Conservation (phyloP, 2,888 invertebrate species). For the Heliconius cydno region DNA sequence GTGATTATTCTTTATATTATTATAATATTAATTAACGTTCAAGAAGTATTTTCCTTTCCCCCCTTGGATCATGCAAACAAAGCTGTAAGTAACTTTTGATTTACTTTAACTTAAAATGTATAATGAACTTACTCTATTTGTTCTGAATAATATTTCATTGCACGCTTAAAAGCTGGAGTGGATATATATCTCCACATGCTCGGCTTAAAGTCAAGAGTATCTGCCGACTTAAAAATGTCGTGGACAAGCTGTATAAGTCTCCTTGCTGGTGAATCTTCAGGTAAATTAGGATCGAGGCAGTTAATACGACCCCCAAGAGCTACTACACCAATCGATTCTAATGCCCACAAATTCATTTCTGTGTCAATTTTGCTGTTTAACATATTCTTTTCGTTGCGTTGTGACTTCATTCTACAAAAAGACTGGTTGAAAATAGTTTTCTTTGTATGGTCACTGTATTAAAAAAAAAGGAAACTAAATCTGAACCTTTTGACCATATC, state of each 20-base stretch:
- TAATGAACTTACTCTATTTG: constrained; percentile 59
- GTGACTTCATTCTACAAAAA: constrained; percentile 75
- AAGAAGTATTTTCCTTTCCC: too few relatives aligned
- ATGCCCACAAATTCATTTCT: constrained; percentile 84
- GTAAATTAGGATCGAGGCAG: constrained; percentile 61
- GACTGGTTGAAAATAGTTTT: not conserved
- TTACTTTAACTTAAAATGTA: not conserved
- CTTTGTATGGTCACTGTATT: not conserved
- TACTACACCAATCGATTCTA: constrained; percentile 80
- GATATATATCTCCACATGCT: constrained; percentile 62
- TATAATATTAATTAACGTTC: too few relatives aligned
- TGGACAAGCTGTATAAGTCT: constrained; percentile 63
- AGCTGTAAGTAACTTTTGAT: too few relatives aligned
- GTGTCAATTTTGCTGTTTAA: constrained; percentile 80
- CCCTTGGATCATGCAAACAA: too few relatives aligned
- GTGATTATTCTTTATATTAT: too few relatives aligned
- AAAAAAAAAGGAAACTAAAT: not conserved
- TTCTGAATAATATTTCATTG: constrained; percentile 64
- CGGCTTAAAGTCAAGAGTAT: constrained; percentile 65
- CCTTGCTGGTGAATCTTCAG: constrained; percentile 60
- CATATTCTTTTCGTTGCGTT: constrained; percentile 79
- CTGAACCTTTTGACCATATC: constrained; percentile 85
- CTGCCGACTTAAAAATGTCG: constrained; percentile 56
- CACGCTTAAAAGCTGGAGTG: constrained; percentile 61
- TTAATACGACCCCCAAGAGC: constrained; percentile 67